Percentiles rank a stretch among this genome's conserved stretches.
These are phyloP conservation scores for Dallia pectoralis DNA, from an alignment of 2,797 vertebrate genomes.

Conservation along the genomic window DNA sequence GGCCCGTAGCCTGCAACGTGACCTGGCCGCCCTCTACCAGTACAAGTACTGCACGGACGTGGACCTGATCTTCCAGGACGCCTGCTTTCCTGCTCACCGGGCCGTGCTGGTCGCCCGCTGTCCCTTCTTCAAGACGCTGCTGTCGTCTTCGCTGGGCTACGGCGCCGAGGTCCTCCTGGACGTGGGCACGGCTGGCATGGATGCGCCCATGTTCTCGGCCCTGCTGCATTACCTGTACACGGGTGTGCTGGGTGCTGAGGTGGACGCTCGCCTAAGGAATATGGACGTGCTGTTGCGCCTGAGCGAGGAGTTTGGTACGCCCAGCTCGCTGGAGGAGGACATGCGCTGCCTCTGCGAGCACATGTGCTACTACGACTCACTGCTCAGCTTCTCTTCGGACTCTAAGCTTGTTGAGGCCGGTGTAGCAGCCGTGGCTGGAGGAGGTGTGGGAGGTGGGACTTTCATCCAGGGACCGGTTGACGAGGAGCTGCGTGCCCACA, in stretches of 20 bases:
- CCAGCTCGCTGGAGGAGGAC: conserved; percentile 94
- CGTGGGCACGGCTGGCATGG: conserved; percentile 93
- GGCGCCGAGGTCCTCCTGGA: conserved; percentile 97
- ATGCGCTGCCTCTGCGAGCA: conserved; percentile 96
- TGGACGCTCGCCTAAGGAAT: conserved; percentile 92
- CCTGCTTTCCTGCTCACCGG: conserved; percentile 96
- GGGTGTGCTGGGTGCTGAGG: conserved; percentile 89
- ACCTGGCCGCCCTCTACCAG: conserved; percentile 95
- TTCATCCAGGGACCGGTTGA: conserved; percentile 78
- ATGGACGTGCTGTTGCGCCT: conserved; percentile 93
- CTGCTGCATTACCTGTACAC: conserved; percentile 97
- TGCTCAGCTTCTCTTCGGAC: conserved; percentile 96
- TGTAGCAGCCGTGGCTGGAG: conserved; percentile 74
- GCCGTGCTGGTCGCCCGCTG: conserved; percentile 93
- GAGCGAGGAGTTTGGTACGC: conserved; percentile 97
- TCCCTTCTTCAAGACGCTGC: conserved; percentile 95
- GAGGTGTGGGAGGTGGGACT: conserved; percentile 42
- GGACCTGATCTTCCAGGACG: conserved; percentile 98
- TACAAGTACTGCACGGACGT: conserved; percentile 99
- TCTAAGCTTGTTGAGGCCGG: conserved; percentile 86
- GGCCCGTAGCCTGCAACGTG: conserved; percentile 87
- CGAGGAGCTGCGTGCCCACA: conserved; percentile 95
- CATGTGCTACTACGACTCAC: conserved; percentile 97
- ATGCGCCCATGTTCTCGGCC: conserved; percentile 96
- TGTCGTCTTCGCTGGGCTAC: conserved; percentile 92